These are phyloP conservation scores for Drosophila robusta DNA, from an alignment of 2,888 invertebrate genomes.

Conservation along the genomic window DNA sequence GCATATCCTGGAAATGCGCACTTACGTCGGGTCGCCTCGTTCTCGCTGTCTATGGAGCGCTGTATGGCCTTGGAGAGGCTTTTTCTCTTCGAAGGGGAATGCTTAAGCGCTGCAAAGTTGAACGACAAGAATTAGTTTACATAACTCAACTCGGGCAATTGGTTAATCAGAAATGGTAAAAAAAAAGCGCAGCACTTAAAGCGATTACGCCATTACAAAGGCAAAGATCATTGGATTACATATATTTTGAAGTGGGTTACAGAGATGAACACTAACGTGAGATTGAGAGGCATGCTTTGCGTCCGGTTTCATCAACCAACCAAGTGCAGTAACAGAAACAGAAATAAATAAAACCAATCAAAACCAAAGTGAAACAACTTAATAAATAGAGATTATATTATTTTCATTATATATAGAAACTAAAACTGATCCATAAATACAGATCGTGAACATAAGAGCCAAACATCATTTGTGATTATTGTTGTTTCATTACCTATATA, in stretches of 20 bases:
- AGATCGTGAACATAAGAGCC: too few species aligned
- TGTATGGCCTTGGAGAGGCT: conserved; percentile 91
- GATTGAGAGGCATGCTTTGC: conserved; percentile 72
- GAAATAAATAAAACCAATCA: conserved; percentile 17
- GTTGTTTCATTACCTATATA: conserved; percentile 94
- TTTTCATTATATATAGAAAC: conserved; percentile 6
- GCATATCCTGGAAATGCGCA: conserved; percentile 1
- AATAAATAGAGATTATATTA: conserved; percentile 10
- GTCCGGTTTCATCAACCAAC: conserved; percentile 56
- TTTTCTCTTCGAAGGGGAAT: conserved; percentile 98
- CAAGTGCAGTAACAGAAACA: conserved; percentile 36
- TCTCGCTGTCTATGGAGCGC: conserved; percentile 89
- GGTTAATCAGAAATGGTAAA: not conserved
- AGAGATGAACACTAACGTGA: conserved; percentile 65
- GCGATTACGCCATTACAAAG: conserved; percentile 47
- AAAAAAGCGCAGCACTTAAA: conserved; percentile 41
- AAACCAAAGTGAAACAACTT: conserved; percentile 18
- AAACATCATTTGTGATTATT: conserved; percentile 15
- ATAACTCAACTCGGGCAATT: too few species aligned
- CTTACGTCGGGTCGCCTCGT: conserved; percentile 87
- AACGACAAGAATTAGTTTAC: conserved; percentile 21
- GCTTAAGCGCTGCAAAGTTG: conserved; percentile 92
- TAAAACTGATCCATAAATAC: not conserved
- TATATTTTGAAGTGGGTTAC: conserved; percentile 15
- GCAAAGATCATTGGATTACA: conserved; percentile 28